These are phyloP conservation scores for Pegea sp. DNA, from an alignment of 23 tunicate species.

Conservation along the genomic window DNA sequence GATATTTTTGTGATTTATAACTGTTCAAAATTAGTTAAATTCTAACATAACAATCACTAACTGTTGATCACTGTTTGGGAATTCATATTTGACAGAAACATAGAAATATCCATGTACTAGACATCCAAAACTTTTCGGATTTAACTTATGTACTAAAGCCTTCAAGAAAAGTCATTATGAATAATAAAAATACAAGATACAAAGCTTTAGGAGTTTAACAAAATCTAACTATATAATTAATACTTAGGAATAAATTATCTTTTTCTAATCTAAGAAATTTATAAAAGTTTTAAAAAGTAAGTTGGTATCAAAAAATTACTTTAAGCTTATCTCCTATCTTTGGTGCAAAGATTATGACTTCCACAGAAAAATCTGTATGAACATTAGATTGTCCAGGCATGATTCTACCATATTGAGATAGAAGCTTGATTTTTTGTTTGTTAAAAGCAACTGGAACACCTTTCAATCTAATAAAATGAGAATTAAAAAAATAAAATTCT, in stretches of 20 bases:
- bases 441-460: slow-evolving; percentile 67
- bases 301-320: slow-evolving; percentile 6
- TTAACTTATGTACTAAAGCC: slow-evolving; percentile 15
- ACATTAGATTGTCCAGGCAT: slow-evolving; percentile 32
- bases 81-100: slow-evolving; percentile 8
- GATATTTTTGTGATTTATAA: too few species aligned
- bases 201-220: too few species aligned
- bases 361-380: slow-evolving; percentile 41
- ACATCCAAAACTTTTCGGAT: slow-evolving; percentile 10
- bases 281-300: too few species aligned
- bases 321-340: slow-evolving; percentile 16
- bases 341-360: slow-evolving; percentile 33
- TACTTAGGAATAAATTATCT: too few species aligned
- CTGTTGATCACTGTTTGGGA: too few species aligned
- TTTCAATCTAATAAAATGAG: slow-evolving; percentile 11
- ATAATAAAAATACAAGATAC: background rate
- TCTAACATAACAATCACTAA: too few species aligned
- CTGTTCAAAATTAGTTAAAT: too few species aligned
- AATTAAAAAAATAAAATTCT: background rate
- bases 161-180: background rate
- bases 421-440: slow-evolving; percentile 27
- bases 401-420: slow-evolving; percentile 16
- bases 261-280: too few species aligned
- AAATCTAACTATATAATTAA: too few species aligned
- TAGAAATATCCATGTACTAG: slow-evolving; percentile 48